Evolutionary conservation across 1,140 invertebrate species (phyloP).

Genomic region (Drosophila pachea): DNA sequence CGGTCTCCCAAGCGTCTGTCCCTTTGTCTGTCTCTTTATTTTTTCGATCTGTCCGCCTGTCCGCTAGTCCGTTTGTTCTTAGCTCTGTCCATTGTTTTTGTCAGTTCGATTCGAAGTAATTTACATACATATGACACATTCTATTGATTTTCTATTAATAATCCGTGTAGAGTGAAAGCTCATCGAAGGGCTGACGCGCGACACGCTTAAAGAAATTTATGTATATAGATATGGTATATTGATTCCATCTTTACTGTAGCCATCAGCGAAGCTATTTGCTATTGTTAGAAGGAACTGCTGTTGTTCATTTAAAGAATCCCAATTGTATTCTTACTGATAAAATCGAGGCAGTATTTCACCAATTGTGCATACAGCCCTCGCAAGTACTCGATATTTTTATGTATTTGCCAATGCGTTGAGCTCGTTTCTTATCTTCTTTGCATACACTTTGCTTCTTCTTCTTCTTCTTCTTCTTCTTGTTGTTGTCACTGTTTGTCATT

Average conservation of each 20-base stretch:
- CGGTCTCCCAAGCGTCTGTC: conserved; percentile 23
- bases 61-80: conserved; percentile 6
- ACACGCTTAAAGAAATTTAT: no score
- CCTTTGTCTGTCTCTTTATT: conserved; percentile 13
- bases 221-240: no score
- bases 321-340: no score
- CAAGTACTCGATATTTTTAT: conserved; percentile 32
- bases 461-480: conserved; percentile 10
- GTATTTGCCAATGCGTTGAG: conserved; percentile 20
- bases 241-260: no score
- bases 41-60: conserved; percentile 3
- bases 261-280: no score
- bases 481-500: conserved; percentile 42
- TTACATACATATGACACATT: neutral
- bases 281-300: no score
- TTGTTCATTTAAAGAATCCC: no score
- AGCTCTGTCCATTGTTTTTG: conserved; percentile 15
- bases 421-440: conserved; percentile 28
- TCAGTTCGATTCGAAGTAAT: conserved; percentile 8
- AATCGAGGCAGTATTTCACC: neutral
- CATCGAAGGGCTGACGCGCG: no score
- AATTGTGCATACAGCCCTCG: conserved; percentile 18
- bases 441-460: conserved; percentile 2
- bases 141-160: conserved; percentile 5
- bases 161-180: neutral